Percentiles rank a stretch among this genome's conserved stretches.
Conservation (phyloP, 2,797 vertebrate species). For the Sus cebifrons region DNA sequence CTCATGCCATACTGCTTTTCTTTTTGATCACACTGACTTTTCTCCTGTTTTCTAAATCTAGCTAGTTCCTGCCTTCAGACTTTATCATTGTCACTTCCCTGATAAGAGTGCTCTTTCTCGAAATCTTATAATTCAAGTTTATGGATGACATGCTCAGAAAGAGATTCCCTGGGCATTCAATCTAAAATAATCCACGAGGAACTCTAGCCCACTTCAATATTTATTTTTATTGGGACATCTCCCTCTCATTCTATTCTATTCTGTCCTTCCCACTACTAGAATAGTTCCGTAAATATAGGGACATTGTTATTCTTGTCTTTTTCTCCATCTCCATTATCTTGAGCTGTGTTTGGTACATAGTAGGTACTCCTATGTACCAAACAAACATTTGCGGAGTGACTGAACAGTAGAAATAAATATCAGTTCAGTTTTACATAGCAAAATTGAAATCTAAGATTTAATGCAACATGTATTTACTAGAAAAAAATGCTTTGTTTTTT, state of each 20-base stretch:
- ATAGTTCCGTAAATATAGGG: not conserved
- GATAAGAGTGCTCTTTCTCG: not conserved
- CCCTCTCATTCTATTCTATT: not conserved
- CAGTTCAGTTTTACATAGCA: not conserved
- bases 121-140: not conserved
- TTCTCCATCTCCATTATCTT: not conserved
- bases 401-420: not conserved
- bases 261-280: not conserved
- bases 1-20: not conserved
- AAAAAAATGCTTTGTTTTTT: not conserved
- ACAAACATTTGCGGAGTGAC: not conserved
- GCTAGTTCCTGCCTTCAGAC: not conserved
- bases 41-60: conserved; percentile 35
- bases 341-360: not conserved
- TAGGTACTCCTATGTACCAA: not conserved
- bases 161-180: not conserved
- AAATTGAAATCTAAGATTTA: conserved; percentile 33
- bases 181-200: not conserved
- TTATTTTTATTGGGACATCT: not conserved
- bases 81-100: not conserved
- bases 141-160: not conserved
- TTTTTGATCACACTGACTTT: not conserved
- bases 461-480: not conserved
- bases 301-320: not conserved
- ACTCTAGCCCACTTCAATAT: not conserved